Percentiles rank a stretch among this genome's conserved stretches.
These are phyloP conservation scores for Mythimna lalbum DNA, from an alignment of 2,888 invertebrate species.

Conservation along the genomic window DNA sequence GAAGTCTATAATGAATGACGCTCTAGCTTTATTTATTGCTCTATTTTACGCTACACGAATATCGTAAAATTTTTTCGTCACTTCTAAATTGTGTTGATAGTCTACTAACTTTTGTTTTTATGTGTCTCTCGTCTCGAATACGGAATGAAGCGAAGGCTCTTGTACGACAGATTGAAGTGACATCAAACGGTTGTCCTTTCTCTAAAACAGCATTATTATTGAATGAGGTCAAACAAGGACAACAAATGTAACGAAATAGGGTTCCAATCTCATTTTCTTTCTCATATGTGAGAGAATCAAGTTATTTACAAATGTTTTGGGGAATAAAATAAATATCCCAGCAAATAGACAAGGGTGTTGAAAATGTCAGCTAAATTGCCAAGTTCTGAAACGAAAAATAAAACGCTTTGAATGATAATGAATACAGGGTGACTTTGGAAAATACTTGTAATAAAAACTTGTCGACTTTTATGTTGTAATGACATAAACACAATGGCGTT, in stretches of 20 bases:
- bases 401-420: slow-evolving; percentile 52
- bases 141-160: slow-evolving; percentile 36
- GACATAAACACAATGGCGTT: slow-evolving; percentile 45
- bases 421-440: slow-evolving; percentile 39
- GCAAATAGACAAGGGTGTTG: slow-evolving; percentile 47
- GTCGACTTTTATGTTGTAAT: slow-evolving; percentile 41
- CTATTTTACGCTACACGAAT: slow-evolving; percentile 9
- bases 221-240: slow-evolving; percentile 54
- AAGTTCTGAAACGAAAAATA: slow-evolving; percentile 44
- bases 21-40: slow-evolving; percentile 8
- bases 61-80: slow-evolving; percentile 10
- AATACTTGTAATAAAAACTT: slow-evolving; percentile 33
- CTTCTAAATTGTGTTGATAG: slow-evolving; percentile 43
- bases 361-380: slow-evolving; percentile 23
- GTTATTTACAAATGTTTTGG: slow-evolving; percentile 56
- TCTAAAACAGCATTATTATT: slow-evolving; percentile 53
- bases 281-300: slow-evolving; percentile 57
- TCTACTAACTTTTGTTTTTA: slow-evolving; percentile 31
- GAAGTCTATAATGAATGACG: slow-evolving; percentile 11
- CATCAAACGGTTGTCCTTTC: slow-evolving; percentile 49
- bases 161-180: slow-evolving; percentile 24
- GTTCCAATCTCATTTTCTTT: slow-evolving; percentile 67
- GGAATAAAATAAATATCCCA: slow-evolving; percentile 56
- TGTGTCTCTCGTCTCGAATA: slow-evolving; percentile 37
- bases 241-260: slow-evolving; percentile 63